These are phyloP conservation scores for Caenorhabditis angaria DNA, from an alignment of 2,888 invertebrate genomes.

Conservation along the genomic window DNA sequence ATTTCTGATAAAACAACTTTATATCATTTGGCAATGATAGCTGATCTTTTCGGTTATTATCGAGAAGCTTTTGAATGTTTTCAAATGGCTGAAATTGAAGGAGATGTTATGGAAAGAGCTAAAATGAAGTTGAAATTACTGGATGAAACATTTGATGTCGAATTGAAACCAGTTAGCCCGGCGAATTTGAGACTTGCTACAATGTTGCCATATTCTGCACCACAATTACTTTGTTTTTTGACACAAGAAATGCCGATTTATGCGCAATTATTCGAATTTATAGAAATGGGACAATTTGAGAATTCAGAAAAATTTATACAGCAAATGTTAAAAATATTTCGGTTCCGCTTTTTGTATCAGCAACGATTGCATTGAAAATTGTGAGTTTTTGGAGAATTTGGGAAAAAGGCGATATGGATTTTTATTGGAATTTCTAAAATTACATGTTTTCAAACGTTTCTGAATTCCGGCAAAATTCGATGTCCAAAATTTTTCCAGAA, in stretches of 20 bases:
- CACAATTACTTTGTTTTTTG: conserved; percentile 10
- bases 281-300: conserved; percentile 14
- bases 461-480: no score
- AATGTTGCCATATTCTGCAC: conserved; percentile 8
- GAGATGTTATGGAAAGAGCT: conserved; percentile 24
- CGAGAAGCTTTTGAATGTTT: conserved; percentile 36
- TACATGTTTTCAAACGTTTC: no score
- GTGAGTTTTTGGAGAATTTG: conserved; percentile 24
- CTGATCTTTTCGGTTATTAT: conserved; percentile 51
- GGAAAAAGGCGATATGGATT: background rate
- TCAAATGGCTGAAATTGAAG: background rate
- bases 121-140: conserved; percentile 10
- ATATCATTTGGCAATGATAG: conserved; percentile 43
- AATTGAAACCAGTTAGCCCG: background rate
- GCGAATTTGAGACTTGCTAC: conserved; percentile 12
- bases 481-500: conserved; percentile 3
- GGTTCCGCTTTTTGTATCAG: conserved; percentile 45
- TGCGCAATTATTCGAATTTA: conserved; percentile 20
- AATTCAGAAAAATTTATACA: conserved; percentile 23
- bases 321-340: conserved; percentile 32
- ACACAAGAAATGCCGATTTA: conserved; percentile 31
- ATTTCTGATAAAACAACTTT: conserved; percentile 15
- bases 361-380: conserved; percentile 24
- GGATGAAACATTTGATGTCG: background rate
- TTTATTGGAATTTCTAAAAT: no score